These are phyloP conservation scores for Thamnaconus septentrionalis DNA, from an alignment of 2,113 vertebrate species.

Conservation along the genomic window DNA sequence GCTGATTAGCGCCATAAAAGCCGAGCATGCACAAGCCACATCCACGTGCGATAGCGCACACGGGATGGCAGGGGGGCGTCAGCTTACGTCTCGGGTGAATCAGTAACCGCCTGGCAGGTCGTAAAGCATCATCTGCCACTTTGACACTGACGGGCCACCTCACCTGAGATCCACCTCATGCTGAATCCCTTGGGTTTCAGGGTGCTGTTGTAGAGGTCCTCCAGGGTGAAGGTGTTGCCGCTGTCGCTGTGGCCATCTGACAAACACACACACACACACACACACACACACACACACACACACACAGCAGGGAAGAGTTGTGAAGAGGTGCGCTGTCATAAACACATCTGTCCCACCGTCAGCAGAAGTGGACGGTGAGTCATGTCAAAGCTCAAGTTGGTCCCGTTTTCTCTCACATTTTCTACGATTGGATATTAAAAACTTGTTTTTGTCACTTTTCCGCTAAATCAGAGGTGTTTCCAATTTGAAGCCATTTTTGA, in stretches of 20 bases:
- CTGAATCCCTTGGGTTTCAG: slow-evolving; percentile 83
- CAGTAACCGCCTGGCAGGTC: slow-evolving; percentile 5
- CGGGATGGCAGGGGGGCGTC: no score
- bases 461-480: no score
- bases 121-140: slow-evolving; percentile 5
- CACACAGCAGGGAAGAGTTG: background rate
- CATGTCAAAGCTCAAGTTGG: background rate
- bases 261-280: background rate
- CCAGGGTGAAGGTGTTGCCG: slow-evolving; percentile 77
- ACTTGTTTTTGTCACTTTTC: no score
- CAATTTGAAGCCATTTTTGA: no score
- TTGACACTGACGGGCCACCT: background rate
- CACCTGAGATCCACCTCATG: slow-evolving; percentile 93
- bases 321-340: background rate
- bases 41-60: no score
- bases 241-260: slow-evolving; percentile 34
- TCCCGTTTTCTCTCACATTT: no score
- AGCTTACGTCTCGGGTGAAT: slow-evolving; percentile 9
- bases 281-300: background rate
- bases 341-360: background rate
- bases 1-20: no score
- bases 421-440: no score
- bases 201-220: slow-evolving; percentile 85
- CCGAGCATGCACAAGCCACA: no score
- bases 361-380: slow-evolving; percentile 4